Evolutionary conservation across 2,797 vertebrate species (phyloP).

Genomic region (Columba guinea): DNA sequence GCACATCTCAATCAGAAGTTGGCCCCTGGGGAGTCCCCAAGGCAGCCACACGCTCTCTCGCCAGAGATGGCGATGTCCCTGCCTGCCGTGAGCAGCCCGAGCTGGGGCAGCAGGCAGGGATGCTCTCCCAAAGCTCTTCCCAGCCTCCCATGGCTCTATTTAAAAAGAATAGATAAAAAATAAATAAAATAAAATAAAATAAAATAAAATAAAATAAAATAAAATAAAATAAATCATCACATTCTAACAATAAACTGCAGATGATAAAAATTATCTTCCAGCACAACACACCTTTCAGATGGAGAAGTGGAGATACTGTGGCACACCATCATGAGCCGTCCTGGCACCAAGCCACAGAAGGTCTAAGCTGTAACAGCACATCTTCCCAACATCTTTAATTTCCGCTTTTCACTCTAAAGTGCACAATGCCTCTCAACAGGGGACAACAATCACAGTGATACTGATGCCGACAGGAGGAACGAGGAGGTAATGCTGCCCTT

Average conservation of each 20-base stretch:
- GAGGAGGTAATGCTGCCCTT: background rate
- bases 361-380: background rate
- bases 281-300: background rate
- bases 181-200: no score
- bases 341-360: background rate
- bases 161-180: background rate
- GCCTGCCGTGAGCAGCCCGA: background rate
- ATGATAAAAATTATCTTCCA: background rate
- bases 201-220: no score
- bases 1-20: background rate
- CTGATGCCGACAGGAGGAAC: background rate
- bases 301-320: background rate
- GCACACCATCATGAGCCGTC: background rate
- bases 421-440: background rate
- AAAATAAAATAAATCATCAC: background rate
- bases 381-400: background rate
- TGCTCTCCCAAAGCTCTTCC: fast-evolving
- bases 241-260: background rate
- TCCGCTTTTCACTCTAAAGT: background rate
- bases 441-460: background rate
- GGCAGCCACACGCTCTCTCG: background rate
- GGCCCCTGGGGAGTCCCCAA: no score
- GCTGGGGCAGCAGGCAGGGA: background rate
- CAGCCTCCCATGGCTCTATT: background rate
- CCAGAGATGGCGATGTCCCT: background rate